These are phyloP conservation scores for Mycalesis mineus DNA, from an alignment of 2,888 invertebrate genomes.

Conservation along the genomic window DNA sequence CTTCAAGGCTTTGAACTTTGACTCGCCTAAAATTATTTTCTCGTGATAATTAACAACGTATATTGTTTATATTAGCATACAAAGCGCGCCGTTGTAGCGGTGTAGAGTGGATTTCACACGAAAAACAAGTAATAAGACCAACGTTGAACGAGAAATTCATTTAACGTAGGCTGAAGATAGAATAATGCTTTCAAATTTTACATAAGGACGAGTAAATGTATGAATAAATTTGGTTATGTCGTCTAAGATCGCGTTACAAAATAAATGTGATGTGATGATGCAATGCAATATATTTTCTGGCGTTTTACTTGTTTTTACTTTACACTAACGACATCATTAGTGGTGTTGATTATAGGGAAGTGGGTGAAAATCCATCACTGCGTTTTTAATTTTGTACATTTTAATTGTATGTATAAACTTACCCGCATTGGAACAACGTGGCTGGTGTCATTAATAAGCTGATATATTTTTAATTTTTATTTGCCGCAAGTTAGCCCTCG, in stretches of 20 bases:
- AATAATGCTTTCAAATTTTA: constrained; percentile 2
- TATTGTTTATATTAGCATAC: constrained; percentile 8
- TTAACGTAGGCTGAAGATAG: constrained; percentile 1
- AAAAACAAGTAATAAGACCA: constrained; percentile 2
- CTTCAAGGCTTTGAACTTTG: neutral
- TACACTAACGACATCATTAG: too few relatives aligned
- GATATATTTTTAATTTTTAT: too few relatives aligned
- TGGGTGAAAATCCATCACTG: too few relatives aligned
- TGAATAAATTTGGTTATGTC: constrained; percentile 1
- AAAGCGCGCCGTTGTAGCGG: constrained; percentile 5
- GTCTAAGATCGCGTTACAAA: neutral
- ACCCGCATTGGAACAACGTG: too few relatives aligned
- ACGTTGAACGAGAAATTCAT: constrained; percentile 6
- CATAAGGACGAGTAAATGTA: neutral
- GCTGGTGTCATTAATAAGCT: too few relatives aligned
- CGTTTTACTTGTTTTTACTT: too few relatives aligned
- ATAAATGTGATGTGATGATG: neutral
- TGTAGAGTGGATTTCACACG: constrained; percentile 11
- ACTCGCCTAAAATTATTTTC: constrained; percentile 6
- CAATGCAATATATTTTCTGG: too few relatives aligned
- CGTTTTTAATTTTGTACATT: too few relatives aligned
- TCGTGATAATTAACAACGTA: constrained; percentile 3
- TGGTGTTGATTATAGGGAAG: too few relatives aligned
- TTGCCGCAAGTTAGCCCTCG: too few relatives aligned
- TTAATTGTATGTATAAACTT: neutral